phyloP scores from a whole-genome alignment of 1,140 invertebrate genomes.

The Goniozus legneri region DNA sequence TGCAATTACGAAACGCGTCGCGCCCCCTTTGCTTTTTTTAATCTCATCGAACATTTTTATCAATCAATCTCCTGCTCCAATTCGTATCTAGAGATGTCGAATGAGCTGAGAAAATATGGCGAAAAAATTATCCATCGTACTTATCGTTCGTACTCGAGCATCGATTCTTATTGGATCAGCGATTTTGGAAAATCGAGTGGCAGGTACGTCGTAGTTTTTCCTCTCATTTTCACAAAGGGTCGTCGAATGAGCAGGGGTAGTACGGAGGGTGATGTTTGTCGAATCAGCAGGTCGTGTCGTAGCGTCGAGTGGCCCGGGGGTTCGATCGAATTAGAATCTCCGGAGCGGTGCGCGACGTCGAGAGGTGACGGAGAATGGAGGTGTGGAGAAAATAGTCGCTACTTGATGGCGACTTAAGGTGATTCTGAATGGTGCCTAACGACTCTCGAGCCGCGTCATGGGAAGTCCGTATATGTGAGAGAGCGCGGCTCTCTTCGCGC shows the following conservation, averaged over 20 bases:
- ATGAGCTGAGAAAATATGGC: too few species aligned
- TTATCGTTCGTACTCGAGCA: too few species aligned
- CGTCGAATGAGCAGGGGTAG: constrained; percentile 15
- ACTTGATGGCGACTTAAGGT: constrained; percentile 50
- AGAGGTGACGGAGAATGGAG: background rate
- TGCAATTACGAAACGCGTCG: too few species aligned
- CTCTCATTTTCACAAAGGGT: constrained; percentile 12
- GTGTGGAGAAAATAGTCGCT: constrained; percentile 44
- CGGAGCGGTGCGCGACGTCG: background rate
- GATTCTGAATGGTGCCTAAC: constrained; percentile 52
- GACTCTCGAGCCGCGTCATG: constrained; percentile 48
- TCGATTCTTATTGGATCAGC: too few species aligned
- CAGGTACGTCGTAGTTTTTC: too few species aligned
- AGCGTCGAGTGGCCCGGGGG: constrained; percentile 14
- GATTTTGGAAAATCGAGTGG: too few species aligned
- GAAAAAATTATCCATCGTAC: too few species aligned
- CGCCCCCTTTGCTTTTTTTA: too few species aligned
- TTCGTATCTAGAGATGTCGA: too few species aligned
- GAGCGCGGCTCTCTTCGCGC: too few species aligned
- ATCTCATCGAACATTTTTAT: too few species aligned
- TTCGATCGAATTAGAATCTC: constrained; percentile 39
- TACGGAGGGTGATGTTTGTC: constrained; percentile 23
- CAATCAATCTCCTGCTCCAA: too few species aligned
- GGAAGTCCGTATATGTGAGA: constrained; percentile 35
- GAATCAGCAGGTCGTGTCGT: constrained; percentile 18